Evolutionary conservation across 2,888 invertebrate species (phyloP).

Genomic region (Chaetoderma sp.): DNA sequence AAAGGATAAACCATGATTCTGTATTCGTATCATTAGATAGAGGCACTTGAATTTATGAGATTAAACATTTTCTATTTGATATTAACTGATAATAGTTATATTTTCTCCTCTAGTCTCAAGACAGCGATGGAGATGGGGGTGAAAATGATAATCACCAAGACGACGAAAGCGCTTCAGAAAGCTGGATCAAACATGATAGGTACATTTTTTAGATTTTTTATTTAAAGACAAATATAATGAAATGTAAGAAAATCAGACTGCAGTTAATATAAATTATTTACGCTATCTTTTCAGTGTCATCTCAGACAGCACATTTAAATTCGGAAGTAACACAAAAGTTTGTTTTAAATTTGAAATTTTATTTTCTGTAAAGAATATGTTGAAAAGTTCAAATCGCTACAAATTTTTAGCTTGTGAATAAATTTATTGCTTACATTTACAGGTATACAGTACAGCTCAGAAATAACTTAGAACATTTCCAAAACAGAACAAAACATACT

Average conservation of each 20-base stretch:
- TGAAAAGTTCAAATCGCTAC: not conserved
- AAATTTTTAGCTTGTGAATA: not conserved
- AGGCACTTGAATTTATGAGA: no score
- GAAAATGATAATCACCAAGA: slow-evolving; percentile 28
- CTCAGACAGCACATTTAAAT: not conserved
- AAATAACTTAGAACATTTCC: no score
- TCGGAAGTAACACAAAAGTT: not conserved
- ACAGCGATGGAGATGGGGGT: slow-evolving; percentile 33
- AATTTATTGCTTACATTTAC: not conserved
- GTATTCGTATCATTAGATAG: no score
- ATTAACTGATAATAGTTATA: not conserved
- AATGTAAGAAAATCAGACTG: no score
- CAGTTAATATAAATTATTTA: no score
- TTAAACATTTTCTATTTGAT: slow-evolving; percentile 10
- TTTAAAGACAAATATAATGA: not conserved
- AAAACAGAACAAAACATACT: no score
- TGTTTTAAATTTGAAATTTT: not conserved
- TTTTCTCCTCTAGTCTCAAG: slow-evolving; percentile 36
- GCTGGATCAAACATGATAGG: slow-evolving; percentile 67
- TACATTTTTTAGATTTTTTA: slow-evolving; percentile 24
- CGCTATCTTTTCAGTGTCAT: no score
- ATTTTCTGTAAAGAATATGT: not conserved
- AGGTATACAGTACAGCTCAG: no score
- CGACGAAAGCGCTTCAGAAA: slow-evolving; percentile 55
- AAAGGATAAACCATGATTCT: no score